Evolutionary conservation across 2,113 vertebrate species (phyloP).

Genomic region (Erythrolamprus reginae): DNA sequence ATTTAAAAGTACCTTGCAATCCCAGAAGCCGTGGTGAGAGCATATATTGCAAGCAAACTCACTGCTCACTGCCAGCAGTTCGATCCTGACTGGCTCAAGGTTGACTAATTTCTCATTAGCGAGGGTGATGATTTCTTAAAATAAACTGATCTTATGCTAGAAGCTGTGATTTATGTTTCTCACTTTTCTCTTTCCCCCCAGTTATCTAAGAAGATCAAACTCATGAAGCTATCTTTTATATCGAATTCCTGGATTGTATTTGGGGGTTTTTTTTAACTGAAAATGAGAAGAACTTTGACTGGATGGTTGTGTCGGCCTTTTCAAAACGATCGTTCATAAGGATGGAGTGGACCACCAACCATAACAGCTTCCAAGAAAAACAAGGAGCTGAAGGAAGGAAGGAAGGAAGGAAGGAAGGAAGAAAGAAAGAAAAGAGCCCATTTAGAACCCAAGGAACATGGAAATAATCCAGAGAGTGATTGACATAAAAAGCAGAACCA

Average conservation of each 20-base stretch:
- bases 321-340: neutral
- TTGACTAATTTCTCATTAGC: neutral
- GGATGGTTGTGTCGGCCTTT: neutral
- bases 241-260: neutral
- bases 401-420: neutral
- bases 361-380: neutral
- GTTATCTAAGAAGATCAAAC: neutral
- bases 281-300: neutral
- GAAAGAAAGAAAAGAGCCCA: neutral
- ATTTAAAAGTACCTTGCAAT: neutral
- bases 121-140: neutral
- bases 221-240: no score
- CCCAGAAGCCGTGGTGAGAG: neutral
- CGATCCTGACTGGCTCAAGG: neutral
- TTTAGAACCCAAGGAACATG: neutral
- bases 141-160: neutral
- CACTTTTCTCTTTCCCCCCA: neutral
- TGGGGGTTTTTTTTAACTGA: neutral
- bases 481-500: neutral
- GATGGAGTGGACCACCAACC: neutral
- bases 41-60: neutral
- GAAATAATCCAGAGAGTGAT: neutral
- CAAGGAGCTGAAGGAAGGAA: conserved; percentile 12
- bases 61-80: neutral
- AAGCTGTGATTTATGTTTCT: neutral